Evolutionary conservation across 64 coral and sea anemone species (phyloP).

Genomic region (Stichodactyla mertensii): DNA sequence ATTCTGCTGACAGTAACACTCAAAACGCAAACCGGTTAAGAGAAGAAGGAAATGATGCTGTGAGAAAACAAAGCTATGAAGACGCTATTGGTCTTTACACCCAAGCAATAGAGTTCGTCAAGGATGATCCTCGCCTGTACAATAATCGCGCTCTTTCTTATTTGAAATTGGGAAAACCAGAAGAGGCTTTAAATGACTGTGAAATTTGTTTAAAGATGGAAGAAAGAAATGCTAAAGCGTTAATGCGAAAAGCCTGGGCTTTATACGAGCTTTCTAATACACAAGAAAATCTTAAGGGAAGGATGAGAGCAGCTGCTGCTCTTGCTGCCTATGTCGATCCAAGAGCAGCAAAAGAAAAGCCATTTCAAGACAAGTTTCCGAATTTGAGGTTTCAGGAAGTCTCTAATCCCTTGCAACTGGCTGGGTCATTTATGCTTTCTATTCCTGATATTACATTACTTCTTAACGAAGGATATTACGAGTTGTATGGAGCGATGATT

Average conservation of each 20-base stretch:
- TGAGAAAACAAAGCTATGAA: conserved; percentile 9
- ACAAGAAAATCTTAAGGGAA: conserved; percentile 11
- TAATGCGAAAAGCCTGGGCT: conserved; percentile 65
- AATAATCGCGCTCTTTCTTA: conserved; percentile 46
- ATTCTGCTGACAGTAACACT: background rate
- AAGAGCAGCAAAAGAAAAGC: background rate
- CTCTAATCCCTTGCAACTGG: conserved; percentile 22
- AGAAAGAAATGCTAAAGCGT: conserved; percentile 43
- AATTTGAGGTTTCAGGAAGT: background rate
- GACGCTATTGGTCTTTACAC: conserved; percentile 46
- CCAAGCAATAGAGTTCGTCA: conserved; percentile 32
- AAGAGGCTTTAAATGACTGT: conserved; percentile 65
- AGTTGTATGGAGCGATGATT: background rate
- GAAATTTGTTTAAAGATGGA: conserved; percentile 57
- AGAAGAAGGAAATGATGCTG: conserved; percentile 57
- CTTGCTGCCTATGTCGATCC: conserved; percentile 35
- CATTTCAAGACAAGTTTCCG: conserved; percentile 25
- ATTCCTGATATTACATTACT: conserved; percentile 24
- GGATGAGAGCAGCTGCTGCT: conserved; percentile 16
- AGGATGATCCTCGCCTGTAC: background rate
- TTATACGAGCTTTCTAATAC: conserved; percentile 19
- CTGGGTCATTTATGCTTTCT: background rate
- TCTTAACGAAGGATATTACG: conserved; percentile 53
- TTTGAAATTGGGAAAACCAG: conserved; percentile 39
- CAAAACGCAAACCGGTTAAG: conserved; percentile 24